A percentile compares a stretch with the other conserved stretches of the same genome.
These are phyloP conservation scores for Amphiprion ocellaris DNA, from an alignment of 2,113 vertebrate genomes.

Conservation along the genomic window DNA sequence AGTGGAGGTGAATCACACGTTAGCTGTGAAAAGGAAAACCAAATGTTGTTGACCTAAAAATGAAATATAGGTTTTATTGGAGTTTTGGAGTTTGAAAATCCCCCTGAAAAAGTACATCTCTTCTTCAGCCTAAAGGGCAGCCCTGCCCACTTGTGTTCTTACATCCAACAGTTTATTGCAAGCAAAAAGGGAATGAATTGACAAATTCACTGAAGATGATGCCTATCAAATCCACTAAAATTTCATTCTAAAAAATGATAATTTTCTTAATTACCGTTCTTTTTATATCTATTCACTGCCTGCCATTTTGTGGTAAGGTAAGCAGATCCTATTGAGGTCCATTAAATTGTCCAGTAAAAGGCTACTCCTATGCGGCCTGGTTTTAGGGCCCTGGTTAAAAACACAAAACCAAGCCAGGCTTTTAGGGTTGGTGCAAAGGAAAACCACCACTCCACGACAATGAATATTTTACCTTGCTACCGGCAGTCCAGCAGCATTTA, in stretches of 20 bases:
- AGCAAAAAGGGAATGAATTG: background rate
- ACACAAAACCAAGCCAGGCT: conserved; percentile 84
- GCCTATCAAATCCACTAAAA: background rate
- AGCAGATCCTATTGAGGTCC: conserved; percentile 55
- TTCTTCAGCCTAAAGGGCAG: background rate
- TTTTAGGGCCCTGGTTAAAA: conserved; percentile 85
- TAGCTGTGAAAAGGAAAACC: conserved; percentile 47
- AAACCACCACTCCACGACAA: conserved; percentile 86
- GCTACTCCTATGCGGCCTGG: conserved; percentile 62
- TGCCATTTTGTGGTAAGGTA: conserved; percentile 67
- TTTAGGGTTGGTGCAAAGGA: conserved; percentile 84
- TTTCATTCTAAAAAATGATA: conserved; percentile 3
- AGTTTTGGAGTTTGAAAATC: conserved; percentile 38
- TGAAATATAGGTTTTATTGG: conserved; percentile 12
- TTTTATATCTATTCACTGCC: conserved; percentile 21
- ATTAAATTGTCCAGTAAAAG: conserved; percentile 77
- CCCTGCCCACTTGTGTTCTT: background rate
- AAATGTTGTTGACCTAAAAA: conserved; percentile 49
- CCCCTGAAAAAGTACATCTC: conserved; percentile 37
- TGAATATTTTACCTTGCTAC: conserved; percentile 89
- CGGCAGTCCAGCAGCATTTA: conserved; percentile 83
- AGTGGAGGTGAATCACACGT: conserved; percentile 64
- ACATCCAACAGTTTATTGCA: background rate
- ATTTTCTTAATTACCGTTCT: conserved; percentile 19
- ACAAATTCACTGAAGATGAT: background rate